A percentile compares a stretch with the other conserved stretches of the same genome.
Evolutionary conservation across 2,888 invertebrate species (phyloP).

Genomic region (Drosophila neonasuta): DNA sequence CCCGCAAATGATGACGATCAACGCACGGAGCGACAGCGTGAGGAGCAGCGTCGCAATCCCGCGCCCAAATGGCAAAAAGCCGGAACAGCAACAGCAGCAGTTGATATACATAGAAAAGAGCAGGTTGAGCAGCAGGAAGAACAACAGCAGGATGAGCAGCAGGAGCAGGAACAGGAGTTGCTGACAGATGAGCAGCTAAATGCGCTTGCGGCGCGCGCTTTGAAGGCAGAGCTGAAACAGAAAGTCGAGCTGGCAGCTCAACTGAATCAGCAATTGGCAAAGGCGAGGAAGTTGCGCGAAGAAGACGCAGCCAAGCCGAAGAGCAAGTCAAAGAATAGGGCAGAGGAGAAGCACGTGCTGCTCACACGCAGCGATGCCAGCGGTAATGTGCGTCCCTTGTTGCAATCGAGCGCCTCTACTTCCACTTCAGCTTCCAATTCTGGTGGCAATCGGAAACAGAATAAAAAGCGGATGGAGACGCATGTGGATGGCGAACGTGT

Average conservation of each 20-base stretch:
- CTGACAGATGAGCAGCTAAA: slow-evolving; percentile 93
- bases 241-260: slow-evolving; percentile 87
- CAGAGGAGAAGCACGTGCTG: slow-evolving; percentile 83
- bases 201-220: slow-evolving; percentile 92
- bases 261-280: slow-evolving; percentile 89
- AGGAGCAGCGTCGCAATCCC: background rate
- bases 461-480: slow-evolving; percentile 84
- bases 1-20: slow-evolving; percentile 80
- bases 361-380: slow-evolving; percentile 87
- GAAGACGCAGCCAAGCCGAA: slow-evolving; percentile 41
- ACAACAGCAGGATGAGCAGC: background rate
- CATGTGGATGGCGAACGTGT: slow-evolving; percentile 88
- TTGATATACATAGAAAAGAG: background rate
- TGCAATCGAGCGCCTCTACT: slow-evolving; percentile 37
- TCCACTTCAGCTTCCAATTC: too few species aligned
- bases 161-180: slow-evolving; percentile 37
- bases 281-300: slow-evolving; percentile 84
- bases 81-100: background rate
- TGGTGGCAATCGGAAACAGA: background rate
- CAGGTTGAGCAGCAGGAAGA: background rate
- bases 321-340: background rate
- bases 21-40: slow-evolving; percentile 6
- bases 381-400: slow-evolving; percentile 88
- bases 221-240: slow-evolving; percentile 97
- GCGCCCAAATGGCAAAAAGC: slow-evolving; percentile 45